These are phyloP conservation scores for Podargus strigoides DNA, from an alignment of 2,797 vertebrate species.

Conservation along the genomic window DNA sequence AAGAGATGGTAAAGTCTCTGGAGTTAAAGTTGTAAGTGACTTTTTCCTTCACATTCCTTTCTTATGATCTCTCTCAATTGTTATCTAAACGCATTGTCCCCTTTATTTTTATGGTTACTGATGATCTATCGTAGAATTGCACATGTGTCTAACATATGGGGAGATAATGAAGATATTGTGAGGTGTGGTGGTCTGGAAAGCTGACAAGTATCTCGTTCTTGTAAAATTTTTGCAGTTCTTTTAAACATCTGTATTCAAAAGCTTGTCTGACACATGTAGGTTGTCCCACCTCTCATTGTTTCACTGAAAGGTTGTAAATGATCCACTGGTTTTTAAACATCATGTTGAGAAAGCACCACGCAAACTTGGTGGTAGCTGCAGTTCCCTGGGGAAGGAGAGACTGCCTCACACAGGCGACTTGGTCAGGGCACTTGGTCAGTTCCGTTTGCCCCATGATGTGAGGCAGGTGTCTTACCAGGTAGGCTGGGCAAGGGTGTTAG, in stretches of 20 bases:
- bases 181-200: neutral
- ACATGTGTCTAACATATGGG: neutral
- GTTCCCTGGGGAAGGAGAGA: neutral
- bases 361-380: neutral
- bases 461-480: neutral
- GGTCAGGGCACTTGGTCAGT: rapidly evolving
- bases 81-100: neutral
- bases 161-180: neutral
- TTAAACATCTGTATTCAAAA: neutral
- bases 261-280: neutral
- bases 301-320: neutral
- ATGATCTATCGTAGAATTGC: neutral
- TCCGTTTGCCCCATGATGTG: neutral
- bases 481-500: neutral
- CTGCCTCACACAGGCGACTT: neutral
- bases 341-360: neutral
- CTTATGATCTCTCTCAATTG: neutral
- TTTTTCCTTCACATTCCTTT: neutral
- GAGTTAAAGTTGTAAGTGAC: neutral
- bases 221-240: neutral
- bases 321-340: neutral
- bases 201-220: neutral
- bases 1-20: neutral
- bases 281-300: neutral
- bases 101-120: neutral